Evolutionary conservation across 2,797 vertebrate species (phyloP).

Genomic region (Philypnodon macrostomus): DNA sequence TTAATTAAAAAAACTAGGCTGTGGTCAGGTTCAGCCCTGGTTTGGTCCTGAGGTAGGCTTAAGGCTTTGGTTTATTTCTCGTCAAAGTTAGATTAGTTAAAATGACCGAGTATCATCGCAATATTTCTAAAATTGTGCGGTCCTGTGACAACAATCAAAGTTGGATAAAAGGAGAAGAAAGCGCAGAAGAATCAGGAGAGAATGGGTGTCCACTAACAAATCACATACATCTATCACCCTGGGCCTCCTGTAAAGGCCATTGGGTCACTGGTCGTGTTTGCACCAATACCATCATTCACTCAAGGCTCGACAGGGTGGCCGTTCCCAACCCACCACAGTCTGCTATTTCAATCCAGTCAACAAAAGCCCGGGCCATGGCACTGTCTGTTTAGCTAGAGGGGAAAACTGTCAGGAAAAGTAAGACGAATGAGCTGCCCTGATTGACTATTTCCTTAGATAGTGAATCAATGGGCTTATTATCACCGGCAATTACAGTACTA

Average conservation of each 20-base stretch:
- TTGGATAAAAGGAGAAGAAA: conserved; percentile 27
- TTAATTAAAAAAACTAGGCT: too few species aligned
- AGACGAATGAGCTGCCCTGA: conserved; percentile 88
- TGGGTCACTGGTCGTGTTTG: conserved; percentile 78
- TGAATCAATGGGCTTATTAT: conserved; percentile 94
- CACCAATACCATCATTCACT: conserved; percentile 77
- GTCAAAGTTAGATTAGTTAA: too few species aligned
- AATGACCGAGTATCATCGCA: too few species aligned
- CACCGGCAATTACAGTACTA: conserved; percentile 88
- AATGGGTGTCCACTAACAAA: conserved; percentile 76
- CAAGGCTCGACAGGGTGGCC: conserved; percentile 71
- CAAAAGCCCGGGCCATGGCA: conserved; percentile 76
- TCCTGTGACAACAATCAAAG: too few species aligned
- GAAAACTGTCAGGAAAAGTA: conserved; percentile 88
- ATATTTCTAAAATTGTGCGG: too few species aligned
- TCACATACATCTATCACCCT: conserved; percentile 78
- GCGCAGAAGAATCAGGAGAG: conserved; percentile 40
- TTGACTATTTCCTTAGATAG: conserved; percentile 91
- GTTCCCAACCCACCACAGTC: conserved; percentile 71
- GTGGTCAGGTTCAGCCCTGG: too few species aligned
- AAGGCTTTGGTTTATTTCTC: too few species aligned
- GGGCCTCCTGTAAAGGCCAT: conserved; percentile 75
- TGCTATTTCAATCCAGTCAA: conserved; percentile 77
- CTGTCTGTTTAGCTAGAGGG: conserved; percentile 83
- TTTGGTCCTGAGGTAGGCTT: too few species aligned